phyloP scores from a whole-genome alignment of 2,797 vertebrate species.

The Phataginus tricuspis region DNA sequence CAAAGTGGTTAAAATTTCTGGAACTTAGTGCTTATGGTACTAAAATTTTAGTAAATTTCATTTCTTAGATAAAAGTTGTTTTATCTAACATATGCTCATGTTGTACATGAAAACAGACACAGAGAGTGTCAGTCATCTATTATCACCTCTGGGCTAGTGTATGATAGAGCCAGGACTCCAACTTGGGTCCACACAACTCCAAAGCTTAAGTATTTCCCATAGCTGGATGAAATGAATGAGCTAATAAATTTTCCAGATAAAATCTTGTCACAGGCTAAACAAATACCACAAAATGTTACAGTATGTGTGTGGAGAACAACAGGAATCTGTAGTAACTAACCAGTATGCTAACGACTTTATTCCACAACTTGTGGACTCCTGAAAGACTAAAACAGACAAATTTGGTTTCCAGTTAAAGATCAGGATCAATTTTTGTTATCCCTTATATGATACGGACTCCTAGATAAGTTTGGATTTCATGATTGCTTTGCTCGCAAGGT shows the following conservation, averaged over 20 bases:
- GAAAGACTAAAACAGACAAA: background rate
- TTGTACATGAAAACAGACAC: background rate
- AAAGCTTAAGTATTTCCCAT: background rate
- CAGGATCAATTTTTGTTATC: background rate
- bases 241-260: background rate
- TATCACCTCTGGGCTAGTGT: background rate
- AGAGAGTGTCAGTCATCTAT: background rate
- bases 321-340: background rate
- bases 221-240: background rate
- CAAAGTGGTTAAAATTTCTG: background rate
- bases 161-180: background rate
- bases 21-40: background rate
- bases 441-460: background rate
- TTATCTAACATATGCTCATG: background rate
- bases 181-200: background rate
- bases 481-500: background rate
- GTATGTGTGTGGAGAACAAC: background rate
- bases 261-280: background rate
- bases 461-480: background rate
- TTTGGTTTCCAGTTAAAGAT: background rate
- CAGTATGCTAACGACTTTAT: background rate
- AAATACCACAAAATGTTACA: background rate
- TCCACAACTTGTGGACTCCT: background rate
- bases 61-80: background rate
- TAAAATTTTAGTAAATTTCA: background rate